Conservation (phyloP, 2,888 invertebrate genomes). For the Anticlea derivata region DNA sequence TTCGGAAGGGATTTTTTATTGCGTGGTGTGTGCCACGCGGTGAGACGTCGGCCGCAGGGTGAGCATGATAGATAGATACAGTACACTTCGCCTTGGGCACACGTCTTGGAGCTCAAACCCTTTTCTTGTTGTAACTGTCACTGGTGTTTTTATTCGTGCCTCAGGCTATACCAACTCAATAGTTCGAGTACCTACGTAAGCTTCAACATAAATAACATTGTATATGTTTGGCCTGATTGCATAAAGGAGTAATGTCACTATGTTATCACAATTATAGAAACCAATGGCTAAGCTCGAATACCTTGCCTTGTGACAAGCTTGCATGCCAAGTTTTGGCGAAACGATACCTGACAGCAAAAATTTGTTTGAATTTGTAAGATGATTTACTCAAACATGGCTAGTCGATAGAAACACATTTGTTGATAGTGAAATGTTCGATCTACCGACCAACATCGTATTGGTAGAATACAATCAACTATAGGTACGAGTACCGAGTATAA, state of each 20-base stretch:
- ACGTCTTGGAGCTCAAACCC: conserved; percentile 54
- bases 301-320: too few relatives aligned
- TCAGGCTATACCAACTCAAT: conserved; percentile 43
- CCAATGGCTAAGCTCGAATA: too few relatives aligned
- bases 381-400: too few relatives aligned
- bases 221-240: conserved; percentile 36
- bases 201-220: conserved; percentile 10
- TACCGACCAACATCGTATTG: conserved; percentile 5
- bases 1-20: conserved; percentile 78
- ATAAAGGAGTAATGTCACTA: conserved; percentile 42
- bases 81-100: conserved; percentile 48
- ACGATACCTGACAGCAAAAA: too few relatives aligned
- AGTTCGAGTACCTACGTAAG: conserved; percentile 19
- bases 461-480: conserved; percentile 3
- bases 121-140: conserved; percentile 46
- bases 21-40: conserved; percentile 69
- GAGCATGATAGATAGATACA: conserved; percentile 50
- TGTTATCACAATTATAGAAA: conserved; percentile 26
- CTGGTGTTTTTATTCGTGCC: conserved; percentile 43
- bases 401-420: not conserved
- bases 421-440: conserved; percentile 1
- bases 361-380: too few relatives aligned
- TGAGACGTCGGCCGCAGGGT: conserved; percentile 41
- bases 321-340: too few relatives aligned
- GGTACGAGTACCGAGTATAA: conserved; percentile 43